A percentile compares a stretch with the other conserved stretches of the same genome.
These are phyloP conservation scores for Ganaspis brasiliensis DNA, from an alignment of 2,888 invertebrate genomes.

Conservation along the genomic window DNA sequence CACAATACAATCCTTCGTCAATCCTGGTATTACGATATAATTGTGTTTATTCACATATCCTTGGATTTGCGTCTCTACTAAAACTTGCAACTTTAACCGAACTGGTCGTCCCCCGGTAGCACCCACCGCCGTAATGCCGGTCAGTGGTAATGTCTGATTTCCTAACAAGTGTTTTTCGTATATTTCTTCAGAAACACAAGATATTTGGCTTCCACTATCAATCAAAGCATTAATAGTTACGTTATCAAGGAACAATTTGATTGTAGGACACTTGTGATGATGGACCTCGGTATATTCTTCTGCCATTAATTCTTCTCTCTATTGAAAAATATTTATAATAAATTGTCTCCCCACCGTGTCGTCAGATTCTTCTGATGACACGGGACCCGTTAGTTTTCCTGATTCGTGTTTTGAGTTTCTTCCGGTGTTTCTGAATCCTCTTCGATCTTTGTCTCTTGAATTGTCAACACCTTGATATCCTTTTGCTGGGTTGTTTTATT, in stretches of 20 bases:
- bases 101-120: background rate
- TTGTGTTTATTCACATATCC: background rate
- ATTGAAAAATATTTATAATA: background rate
- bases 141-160: background rate
- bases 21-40: background rate
- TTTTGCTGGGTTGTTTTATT: too few species aligned
- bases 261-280: background rate
- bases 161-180: background rate
- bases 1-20: background rate
- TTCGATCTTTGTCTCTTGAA: background rate
- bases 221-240: background rate
- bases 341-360: background rate
- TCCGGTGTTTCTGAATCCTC: background rate
- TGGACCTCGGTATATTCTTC: background rate
- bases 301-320: background rate
- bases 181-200: background rate
- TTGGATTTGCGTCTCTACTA: background rate
- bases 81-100: background rate
- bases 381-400: background rate
- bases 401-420: background rate
- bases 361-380: background rate
- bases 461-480: background rate
- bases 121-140: background rate
- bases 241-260: background rate
- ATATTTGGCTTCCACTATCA: background rate